A percentile compares a stretch with the other conserved stretches of the same genome.
These are phyloP conservation scores for Epicampocera succincta DNA, from an alignment of 2,888 invertebrate genomes.

Conservation along the genomic window DNA sequence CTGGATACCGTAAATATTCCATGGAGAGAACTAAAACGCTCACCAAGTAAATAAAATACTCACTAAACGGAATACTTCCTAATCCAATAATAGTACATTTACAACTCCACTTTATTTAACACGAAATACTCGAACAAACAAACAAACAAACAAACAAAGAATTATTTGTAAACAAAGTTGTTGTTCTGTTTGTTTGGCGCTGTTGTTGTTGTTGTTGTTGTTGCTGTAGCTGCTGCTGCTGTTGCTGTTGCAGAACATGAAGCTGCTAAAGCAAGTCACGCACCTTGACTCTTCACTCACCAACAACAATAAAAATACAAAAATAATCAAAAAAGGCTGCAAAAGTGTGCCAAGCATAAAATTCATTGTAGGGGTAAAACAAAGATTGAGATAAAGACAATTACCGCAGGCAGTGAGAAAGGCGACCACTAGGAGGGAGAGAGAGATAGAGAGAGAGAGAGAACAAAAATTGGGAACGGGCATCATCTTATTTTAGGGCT, in stretches of 20 bases:
- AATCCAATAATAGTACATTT: neutral
- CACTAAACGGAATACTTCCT: too few relatives aligned
- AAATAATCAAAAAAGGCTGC: neutral
- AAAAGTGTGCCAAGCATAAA: constrained; percentile 59
- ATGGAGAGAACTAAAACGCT: too few relatives aligned
- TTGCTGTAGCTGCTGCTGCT: neutral
- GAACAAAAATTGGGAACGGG: neutral
- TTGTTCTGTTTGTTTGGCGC: constrained; percentile 11
- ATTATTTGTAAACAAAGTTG: neutral
- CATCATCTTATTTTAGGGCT: too few relatives aligned
- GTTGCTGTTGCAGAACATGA: neutral
- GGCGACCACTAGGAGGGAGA: neutral
- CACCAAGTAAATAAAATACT: too few relatives aligned
- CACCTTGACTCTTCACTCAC: constrained; percentile 11
- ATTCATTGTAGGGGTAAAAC: constrained; percentile 45
- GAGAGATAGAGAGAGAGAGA: constrained; percentile 7
- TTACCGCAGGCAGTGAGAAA: constrained; percentile 14
- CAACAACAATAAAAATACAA: constrained; percentile 23
- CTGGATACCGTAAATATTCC: too few relatives aligned
- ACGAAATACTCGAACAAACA: neutral
- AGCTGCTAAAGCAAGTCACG: constrained; percentile 48
- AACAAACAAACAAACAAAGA: constrained; percentile 32
- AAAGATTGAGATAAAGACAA: constrained; percentile 36
- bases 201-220: neutral
- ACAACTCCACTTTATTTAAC: neutral